Base-by-base conservation (phyloP, 2,113 vertebrate species). In the Seriola aureovittata region DNA sequence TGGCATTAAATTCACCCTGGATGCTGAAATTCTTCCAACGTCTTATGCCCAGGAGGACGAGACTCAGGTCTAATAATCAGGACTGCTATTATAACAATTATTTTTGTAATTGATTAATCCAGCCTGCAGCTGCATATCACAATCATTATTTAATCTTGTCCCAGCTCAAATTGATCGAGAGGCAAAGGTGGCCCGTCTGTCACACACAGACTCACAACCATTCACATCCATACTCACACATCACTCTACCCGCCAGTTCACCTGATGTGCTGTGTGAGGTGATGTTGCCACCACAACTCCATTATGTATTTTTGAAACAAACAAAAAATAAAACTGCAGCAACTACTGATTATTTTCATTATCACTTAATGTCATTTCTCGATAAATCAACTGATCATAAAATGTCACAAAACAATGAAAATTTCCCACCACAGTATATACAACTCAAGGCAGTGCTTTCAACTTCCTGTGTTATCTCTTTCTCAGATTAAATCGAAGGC, bases 1-100 rank as follows among this genome's bases (percentile, higher is more conserved):
- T 4, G 98, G 98, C 38, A 93, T 99, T 76, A 95, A 94, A 80
- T 97, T 96, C 90, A 95, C 92, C 4, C 76, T 96, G 89, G 96
- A 96, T 66, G 75, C 86, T 4, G 95, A 95, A 52, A 92, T 96
- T 29, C 80, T 93, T 0, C 78, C 88, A 0, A 86, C 94, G 42
- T 72, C 91, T 10, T 81, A 94, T 1, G 78, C 81, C 38, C 78
- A 90, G 68, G 86, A 93, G 34, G 92, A 87, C 8, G 85, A 96
- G 80, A 50, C 48, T 19, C 5, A 50, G 48, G 17, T 52, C 5
- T 52, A 52, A 21, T 52, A 21, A 52, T 52, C n/a, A 21, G 50
- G 50, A 9, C 19, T 5, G 5, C 16, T n/a, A 52, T 7, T 21
- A 19, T 52, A 21, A 52, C 5, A 2, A 52, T n/a, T 8, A 21